Base-by-base conservation (phyloP, 2,888 invertebrate species). In the Mesorhabditis spiculigera region DNA sequence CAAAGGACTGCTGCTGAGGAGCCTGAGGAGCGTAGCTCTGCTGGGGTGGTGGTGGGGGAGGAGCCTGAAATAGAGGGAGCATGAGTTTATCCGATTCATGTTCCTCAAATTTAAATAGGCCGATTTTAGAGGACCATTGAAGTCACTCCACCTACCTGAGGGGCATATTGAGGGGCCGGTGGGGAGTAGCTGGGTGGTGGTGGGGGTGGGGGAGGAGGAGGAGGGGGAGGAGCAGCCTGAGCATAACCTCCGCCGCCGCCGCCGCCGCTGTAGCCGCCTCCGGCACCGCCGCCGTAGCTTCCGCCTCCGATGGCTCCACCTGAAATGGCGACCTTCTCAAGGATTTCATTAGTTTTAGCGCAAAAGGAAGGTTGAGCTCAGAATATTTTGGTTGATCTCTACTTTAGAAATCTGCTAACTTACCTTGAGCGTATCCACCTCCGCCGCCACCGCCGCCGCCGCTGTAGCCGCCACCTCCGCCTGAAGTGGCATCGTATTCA, bases 241-340 rank as follows among this genome's bases (percentile, higher is more conserved):
- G 58, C 58, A 50, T 50, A 50, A n/a, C 58, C 58, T 50, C 58
- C 58, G 58, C 10, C 58, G 58, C n/a, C 58, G n/a, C 10, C 58
- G 8, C 10, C 10, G n/a, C 10, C 58, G 10, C 10, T 13, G 58
- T 50, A 50, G 8, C 58, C 58, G 58, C 58, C 58, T 50, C 58
- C 58, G n/a, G 58, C 58, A n/a, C 10, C 10, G n/a, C 10, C 58
- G 8, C 58, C 58, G n/a, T 50, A 50, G 58, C 58, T 50, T 50
- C 58, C 58, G 58, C 58, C 58, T 13, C 58, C 58, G 8, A 50
- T 13, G 3, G 58, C 58, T 50, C n/a, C 58, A 3, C 28, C 28
- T 28, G 28, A 28, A 28, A 28, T 28, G 28, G 3, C 28, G 28
- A 28, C 28, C 28, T 28, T 28, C 28, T 28, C 28, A 28, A 28